Base-by-base conservation (phyloP, 2,113 vertebrate species). In the Morone chrysops region DNA sequence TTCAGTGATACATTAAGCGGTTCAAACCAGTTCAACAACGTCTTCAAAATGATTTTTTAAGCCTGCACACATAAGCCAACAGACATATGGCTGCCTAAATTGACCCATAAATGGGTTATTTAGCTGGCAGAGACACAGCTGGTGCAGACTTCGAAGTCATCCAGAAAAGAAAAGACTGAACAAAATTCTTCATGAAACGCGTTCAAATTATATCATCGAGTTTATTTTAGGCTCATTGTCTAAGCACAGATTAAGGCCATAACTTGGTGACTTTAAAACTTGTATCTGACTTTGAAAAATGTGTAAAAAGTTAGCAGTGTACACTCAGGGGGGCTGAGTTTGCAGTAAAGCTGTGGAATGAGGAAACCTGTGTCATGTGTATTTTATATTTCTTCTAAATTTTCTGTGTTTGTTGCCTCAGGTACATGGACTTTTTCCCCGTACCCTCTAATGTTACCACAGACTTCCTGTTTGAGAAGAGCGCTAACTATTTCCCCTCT, bases 371-470 rank as follows among this genome's bases (percentile, higher is more conserved):
- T 54, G 20, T 60, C 20, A n/a, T 59, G 17, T 38, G 14, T 70
- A 31, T 80, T 31, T 38, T 78, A 31, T 25, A 36, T 70, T 6
- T 71, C 8, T 69, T 57, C 57, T 62, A 38, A 25, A 78, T 63
- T 71, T 73, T 78, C 40, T 56, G 13, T 80, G 16, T 84, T 22
- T 73, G 31, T 79, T 60, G 54, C 94, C 92, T 85, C 92, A 99
- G 98, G 98, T 99, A 99, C 82, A 99, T 99, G 98, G 97, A 98
- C 90, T 99, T 99, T 89, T 99, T 99, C 79, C 97, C 97, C 0
- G 83, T 96, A 63, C 98, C 98, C 61, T 97, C 98, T 54, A 99
- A 99, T 63, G 90, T 96, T 86, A 98, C 95, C 78, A 97, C 96
- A 0, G 97, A 99, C 92, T 97, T 99, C 89, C 95, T 99, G 75